phyloP scores from a whole-genome alignment of 2,113 vertebrate genomes.

The Psilopsiagon aymara region DNA sequence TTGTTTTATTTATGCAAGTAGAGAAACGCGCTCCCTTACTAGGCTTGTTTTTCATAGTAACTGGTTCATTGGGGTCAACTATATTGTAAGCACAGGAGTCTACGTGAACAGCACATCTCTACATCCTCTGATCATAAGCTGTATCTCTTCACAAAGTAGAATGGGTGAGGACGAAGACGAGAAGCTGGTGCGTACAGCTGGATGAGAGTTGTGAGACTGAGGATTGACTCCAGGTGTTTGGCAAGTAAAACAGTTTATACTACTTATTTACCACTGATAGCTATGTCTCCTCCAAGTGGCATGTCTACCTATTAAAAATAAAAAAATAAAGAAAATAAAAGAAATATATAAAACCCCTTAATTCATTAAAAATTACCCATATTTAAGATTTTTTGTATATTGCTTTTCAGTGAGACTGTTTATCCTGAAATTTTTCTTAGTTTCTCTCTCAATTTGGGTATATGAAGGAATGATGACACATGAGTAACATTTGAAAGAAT shows the following conservation, averaged over 20 bases:
- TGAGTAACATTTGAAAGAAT: not conserved
- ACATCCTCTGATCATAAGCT: fast-evolving
- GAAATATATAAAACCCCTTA: fast-evolving
- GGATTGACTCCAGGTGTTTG: not conserved
- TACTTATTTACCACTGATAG: not conserved
- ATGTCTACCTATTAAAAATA: fast-evolving
- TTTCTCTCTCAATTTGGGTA: not conserved
- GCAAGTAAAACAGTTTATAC: not conserved
- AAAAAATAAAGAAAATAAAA: not conserved
- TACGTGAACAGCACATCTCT: not conserved
- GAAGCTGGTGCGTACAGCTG: not conserved
- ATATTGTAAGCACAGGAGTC: not conserved
- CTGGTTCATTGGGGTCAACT: not conserved
- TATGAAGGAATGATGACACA: not conserved
- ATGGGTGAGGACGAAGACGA: not conserved
- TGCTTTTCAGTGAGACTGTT: not conserved
- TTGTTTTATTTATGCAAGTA: not conserved
- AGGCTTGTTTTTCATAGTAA: not conserved
- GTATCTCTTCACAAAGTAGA: fast-evolving
- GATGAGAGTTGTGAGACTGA: not conserved
- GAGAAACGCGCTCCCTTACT: not conserved
- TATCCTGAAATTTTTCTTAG: not conserved
- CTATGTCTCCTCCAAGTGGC: fast-evolving
- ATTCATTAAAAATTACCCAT: no score
- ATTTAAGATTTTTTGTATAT: not conserved